A percentile compares a stretch with the other conserved stretches of the same genome.
Evolutionary conservation across 2,888 invertebrate species (phyloP).

Genomic region (Drosophila kuntzei): DNA sequence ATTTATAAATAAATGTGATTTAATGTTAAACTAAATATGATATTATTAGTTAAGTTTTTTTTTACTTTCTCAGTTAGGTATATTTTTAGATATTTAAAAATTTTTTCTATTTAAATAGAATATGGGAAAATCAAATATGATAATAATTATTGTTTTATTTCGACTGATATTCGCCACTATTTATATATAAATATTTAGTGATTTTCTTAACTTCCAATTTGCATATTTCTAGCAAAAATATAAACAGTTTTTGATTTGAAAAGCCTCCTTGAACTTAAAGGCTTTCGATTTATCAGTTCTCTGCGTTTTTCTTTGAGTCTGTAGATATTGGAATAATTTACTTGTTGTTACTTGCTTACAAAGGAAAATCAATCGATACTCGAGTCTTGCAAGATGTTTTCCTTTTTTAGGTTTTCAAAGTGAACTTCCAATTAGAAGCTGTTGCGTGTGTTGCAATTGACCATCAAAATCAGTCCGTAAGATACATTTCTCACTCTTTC

Average conservation of each 20-base stretch:
- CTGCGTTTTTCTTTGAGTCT: not conserved
- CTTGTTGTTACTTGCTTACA: constrained; percentile 19
- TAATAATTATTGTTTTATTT: too few species aligned
- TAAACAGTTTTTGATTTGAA: not conserved
- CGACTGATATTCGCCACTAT: too few species aligned
- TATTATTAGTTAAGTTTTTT: too few species aligned
- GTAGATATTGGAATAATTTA: constrained; percentile 22
- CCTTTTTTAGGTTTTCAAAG: constrained; percentile 28
- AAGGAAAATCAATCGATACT: constrained; percentile 50
- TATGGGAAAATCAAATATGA: too few species aligned
- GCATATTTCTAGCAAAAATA: not conserved
- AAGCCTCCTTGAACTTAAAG: not conserved
- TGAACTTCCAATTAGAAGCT: constrained; percentile 73
- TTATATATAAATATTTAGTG: too few species aligned
- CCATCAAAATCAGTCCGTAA: constrained; percentile 73
- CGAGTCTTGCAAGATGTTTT: constrained; percentile 12
- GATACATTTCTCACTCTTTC: constrained; percentile 45
- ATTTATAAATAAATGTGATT: too few species aligned
- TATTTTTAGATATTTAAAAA: too few species aligned
- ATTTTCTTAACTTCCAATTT: not conserved
- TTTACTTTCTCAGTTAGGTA: too few species aligned
- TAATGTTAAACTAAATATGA: too few species aligned
- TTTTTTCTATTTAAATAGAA: too few species aligned
- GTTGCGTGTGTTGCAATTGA: constrained; percentile 68
- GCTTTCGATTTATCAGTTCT: constrained; percentile 1